phyloP scores from a whole-genome alignment of 2,797 vertebrate species.

The Menidia menidia region DNA sequence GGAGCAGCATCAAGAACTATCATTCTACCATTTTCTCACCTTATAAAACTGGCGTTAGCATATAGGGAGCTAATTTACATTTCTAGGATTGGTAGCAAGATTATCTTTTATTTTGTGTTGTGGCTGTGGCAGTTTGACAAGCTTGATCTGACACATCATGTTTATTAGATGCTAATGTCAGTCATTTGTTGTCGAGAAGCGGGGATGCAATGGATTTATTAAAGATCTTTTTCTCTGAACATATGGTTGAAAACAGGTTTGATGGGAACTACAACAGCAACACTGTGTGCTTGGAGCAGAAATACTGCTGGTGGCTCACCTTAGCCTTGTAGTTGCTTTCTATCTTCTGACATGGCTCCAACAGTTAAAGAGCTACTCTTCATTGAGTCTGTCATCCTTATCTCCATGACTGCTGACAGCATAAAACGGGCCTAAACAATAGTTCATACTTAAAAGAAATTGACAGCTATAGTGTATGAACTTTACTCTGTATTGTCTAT shows the following conservation, averaged over 20 bases:
- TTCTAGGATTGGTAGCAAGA: neutral
- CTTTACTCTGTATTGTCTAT: neutral
- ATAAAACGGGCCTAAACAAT: neutral
- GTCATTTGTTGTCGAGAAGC: slow-evolving; percentile 1
- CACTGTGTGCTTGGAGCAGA: neutral
- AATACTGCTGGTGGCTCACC: neutral
- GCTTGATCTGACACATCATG: slow-evolving; percentile 11
- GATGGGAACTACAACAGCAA: slow-evolving; percentile 4
- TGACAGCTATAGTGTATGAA: neutral
- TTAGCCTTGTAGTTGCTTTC: neutral
- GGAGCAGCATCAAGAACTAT: neutral
- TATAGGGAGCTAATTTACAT: neutral
- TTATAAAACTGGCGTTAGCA: neutral
- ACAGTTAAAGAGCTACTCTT: neutral
- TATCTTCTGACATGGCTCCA: neutral
- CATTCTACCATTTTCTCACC: neutral
- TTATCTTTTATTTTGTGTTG: neutral
- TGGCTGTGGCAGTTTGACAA: slow-evolving; percentile 9
- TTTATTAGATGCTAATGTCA: slow-evolving; percentile 21
- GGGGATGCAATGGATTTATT: neutral
- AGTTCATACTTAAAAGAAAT: slow-evolving; percentile 11
- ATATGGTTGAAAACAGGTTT: neutral
- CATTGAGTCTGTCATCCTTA: slow-evolving; percentile 5
- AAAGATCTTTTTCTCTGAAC: slow-evolving; percentile 3
- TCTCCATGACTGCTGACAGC: neutral